Evolutionary conservation across 2,888 invertebrate genomes (phyloP).

Genomic region (Fissipunctia ypsillon): DNA sequence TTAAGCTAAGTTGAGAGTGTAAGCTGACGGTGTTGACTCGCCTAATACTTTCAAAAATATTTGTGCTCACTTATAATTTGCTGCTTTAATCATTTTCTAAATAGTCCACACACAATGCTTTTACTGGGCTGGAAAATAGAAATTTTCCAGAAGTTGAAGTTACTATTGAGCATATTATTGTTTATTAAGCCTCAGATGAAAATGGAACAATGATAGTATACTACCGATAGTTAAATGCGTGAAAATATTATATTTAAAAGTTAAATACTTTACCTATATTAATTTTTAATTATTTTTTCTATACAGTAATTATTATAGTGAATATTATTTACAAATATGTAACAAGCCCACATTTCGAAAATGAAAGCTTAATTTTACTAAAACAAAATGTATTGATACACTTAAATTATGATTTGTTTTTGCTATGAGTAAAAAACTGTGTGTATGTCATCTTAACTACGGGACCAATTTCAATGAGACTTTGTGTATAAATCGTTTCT

Average conservation of each 20-base stretch:
- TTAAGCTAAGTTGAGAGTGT: slow-evolving; percentile 11
- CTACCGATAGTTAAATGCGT: slow-evolving; percentile 39
- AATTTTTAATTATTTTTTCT: slow-evolving; percentile 11
- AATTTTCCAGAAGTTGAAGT: not conserved
- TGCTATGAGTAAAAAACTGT: slow-evolving; percentile 35
- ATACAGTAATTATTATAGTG: slow-evolving; percentile 33
- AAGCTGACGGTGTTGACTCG: slow-evolving; percentile 11
- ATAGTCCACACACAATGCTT: slow-evolving; percentile 5
- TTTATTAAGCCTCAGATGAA: slow-evolving; percentile 55
- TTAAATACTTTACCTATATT: slow-evolving; percentile 12
- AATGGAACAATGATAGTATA: slow-evolving; percentile 39
- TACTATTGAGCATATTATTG: too few relatives aligned
- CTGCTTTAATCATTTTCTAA: slow-evolving; percentile 7
- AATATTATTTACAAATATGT: slow-evolving; percentile 30
- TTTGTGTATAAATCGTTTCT: slow-evolving; percentile 15
- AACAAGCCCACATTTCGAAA: slow-evolving; percentile 39
- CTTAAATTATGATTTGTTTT: slow-evolving; percentile 5
- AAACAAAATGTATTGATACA: slow-evolving; percentile 1
- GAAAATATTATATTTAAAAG: slow-evolving; percentile 23
- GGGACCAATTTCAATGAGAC: slow-evolving; percentile 54
- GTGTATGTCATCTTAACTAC: slow-evolving; percentile 60
- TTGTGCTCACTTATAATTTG: slow-evolving; percentile 24
- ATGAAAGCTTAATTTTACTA: slow-evolving; percentile 5
- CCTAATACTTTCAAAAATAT: slow-evolving; percentile 27
- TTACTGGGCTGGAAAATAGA: not conserved